Evolutionary conservation across 2,113 vertebrate genomes (phyloP).

Genomic region (Stercorarius parasiticus): DNA sequence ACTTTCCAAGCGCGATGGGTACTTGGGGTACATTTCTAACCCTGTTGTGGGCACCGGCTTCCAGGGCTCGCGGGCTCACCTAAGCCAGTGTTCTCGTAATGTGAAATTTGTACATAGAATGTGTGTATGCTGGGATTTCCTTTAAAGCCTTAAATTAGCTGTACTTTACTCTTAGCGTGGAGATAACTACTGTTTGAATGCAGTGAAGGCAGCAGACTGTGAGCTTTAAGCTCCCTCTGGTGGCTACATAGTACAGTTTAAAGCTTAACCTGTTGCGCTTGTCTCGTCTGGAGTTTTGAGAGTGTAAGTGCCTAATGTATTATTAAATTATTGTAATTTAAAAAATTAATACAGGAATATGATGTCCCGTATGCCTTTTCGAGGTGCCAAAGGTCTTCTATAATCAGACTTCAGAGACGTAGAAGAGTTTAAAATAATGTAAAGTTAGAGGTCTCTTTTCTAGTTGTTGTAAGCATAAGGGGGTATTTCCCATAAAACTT

Average conservation of each 20-base stretch:
- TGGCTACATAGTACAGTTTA: not conserved
- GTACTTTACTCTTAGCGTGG: not conserved
- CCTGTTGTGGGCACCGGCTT: fast-evolving
- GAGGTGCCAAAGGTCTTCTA: not conserved
- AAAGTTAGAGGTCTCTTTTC: not conserved
- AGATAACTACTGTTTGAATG: fast-evolving
- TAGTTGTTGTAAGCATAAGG: not conserved
- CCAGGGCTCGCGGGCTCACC: not conserved
- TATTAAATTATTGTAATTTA: not conserved
- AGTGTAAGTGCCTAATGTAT: not conserved
- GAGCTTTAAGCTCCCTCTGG: slow-evolving; percentile 41
- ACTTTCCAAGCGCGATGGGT: not conserved
- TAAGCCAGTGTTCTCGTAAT: not conserved
- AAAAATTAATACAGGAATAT: not conserved
- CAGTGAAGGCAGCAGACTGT: not conserved
- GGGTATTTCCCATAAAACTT: not conserved
- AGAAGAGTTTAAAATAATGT: not conserved
- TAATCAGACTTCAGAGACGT: not conserved
- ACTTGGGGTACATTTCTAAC: not conserved
- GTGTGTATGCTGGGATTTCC: not conserved
- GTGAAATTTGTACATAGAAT: not conserved
- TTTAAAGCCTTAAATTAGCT: not conserved
- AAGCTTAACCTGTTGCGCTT: not conserved
- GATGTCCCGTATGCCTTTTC: not conserved
- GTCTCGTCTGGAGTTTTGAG: not conserved